Base-by-base conservation (phyloP, 2,113 vertebrate genomes). In the Plecotus auritus region DNA sequence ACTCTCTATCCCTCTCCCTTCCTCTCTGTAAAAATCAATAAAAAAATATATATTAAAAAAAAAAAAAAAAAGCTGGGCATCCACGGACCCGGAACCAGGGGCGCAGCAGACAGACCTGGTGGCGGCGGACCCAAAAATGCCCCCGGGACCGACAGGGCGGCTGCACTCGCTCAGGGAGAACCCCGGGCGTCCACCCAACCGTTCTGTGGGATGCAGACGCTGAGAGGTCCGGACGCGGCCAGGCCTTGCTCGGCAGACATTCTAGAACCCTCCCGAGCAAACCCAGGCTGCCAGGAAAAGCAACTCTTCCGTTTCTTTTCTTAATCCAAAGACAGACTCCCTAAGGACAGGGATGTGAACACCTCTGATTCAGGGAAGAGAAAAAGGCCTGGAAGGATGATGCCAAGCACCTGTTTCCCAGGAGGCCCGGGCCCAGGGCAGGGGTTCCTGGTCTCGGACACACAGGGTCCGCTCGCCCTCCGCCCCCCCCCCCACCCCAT, bases 391-490 rank as follows among this genome's bases (percentile, higher is more conserved):
- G 4, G 23, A 17, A 20, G 13, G 61, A 17, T 8, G 56, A 11
- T 0, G 2, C 37, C 18, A 67, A 35, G 26, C 35, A 5, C 23
- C 18, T 0, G 2, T 26, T 51, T 42, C 70, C 74, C 1, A 10
- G 45, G 37, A 47, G 26, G 37, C 26, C 14, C 5, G 1, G 35
- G 51, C 51, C 42, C 84, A 9, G 2, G n/a, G 54, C 14, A 7
- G 14, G 32, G 32, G 37, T 2, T 12, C 49, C 45, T 0, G 23
- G 67, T 37, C 77, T 16, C 17, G 0, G 6, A 5, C 10, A 18
- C 30, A 0, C 69, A 0, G 13, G 11, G 59, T 16, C 67, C 2
- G 14, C 26, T 37, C 0, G 7, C 16, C 0, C 28, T 9, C 1
- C 0, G 0, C 17, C 26, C 56, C 23, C 37, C 47, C 26, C 45